Evolutionary conservation across 2,888 invertebrate genomes (phyloP), one percentile per base, ranked within the genome.

Genomic region (Nyleta sp.): DNA sequence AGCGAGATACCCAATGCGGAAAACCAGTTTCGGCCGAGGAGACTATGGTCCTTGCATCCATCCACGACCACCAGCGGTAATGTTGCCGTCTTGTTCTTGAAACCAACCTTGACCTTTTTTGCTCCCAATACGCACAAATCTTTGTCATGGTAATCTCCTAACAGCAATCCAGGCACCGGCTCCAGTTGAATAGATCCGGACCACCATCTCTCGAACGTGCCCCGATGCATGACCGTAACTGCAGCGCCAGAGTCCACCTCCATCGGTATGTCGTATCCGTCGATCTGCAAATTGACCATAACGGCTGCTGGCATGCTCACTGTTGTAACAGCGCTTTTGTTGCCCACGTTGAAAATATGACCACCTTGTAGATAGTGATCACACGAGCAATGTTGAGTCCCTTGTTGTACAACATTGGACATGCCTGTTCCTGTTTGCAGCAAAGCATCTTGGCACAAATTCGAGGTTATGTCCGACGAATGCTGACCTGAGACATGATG

Each of bases 21-120:
- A 35, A 64, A 64, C 52, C 50, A 64, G 22, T 38, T 64, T 7
- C 52, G 64, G 2, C 52, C 64, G 28, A 64, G 7, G 38, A 64
- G 24, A 3, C 17, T 52, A 18, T 64, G 52, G 20, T 52, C 31
- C 7, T 64, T 64, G 52, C 52, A 64, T 8, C 50, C 38, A 11
- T 64, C 52, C 3, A 64, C 52, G 24, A 64, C 64, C 28, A 64
- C 48, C 18, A 64, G 40, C 4, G 31, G 42, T 5, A 64, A 18
- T 2, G 17, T 52, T 35, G 20, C 28, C 8, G 24, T 24, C 2
- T 17, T 38, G 24, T 40, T 40, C 42, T 33, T 50, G 31, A 50
- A 64, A 1, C 13, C n/a, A 0, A 52, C 31, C 6, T 10, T 5
- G 11, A 50, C 48, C 7, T 24, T 10, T 28, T 50, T 50, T 6